Percentiles rank a stretch among this genome's conserved stretches.
These are phyloP conservation scores for Aplysina aerophoba DNA, from an alignment of 37 sponge, comb jelly and placozoan species.

Conservation along the genomic window DNA sequence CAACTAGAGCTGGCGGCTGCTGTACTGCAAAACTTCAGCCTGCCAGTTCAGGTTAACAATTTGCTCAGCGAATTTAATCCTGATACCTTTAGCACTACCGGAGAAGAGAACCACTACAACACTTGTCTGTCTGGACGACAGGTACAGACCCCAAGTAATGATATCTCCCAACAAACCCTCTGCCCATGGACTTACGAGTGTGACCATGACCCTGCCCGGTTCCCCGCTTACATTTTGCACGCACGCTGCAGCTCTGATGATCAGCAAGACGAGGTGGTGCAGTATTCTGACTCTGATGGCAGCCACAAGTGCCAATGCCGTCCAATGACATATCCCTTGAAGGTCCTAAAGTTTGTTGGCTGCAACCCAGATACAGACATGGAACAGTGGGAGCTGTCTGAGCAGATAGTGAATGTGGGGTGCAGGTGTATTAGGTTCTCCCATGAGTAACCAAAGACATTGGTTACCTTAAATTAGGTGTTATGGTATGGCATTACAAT, in stretches of 20 bases:
- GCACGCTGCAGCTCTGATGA: conserved; percentile 45
- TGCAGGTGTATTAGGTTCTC: no score
- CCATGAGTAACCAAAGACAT: no score
- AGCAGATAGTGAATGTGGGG: conserved; percentile 23
- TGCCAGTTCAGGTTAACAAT: background rate
- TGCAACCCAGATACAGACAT: background rate
- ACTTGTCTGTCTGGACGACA: background rate
- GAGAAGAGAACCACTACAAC: background rate
- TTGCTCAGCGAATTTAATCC: background rate
- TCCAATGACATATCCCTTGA: background rate
- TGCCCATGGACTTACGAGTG: conserved; percentile 57
- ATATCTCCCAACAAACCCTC: background rate
- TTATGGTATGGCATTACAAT: no score
- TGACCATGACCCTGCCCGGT: conserved; percentile 56
- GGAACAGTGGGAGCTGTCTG: background rate
- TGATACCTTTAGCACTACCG: background rate
- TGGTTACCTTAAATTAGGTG: no score
- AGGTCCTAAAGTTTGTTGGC: conserved; percentile 6
- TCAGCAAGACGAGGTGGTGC: no score
- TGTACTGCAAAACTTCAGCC: background rate
- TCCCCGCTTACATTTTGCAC: conserved; percentile 63
- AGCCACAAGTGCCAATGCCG: conserved; percentile 4
- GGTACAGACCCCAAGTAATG: background rate
- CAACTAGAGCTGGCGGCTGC: background rate
- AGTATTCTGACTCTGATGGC: background rate